phyloP scores from a whole-genome alignment of 2,113 vertebrate genomes.

The Stigmatopora argus region DNA sequence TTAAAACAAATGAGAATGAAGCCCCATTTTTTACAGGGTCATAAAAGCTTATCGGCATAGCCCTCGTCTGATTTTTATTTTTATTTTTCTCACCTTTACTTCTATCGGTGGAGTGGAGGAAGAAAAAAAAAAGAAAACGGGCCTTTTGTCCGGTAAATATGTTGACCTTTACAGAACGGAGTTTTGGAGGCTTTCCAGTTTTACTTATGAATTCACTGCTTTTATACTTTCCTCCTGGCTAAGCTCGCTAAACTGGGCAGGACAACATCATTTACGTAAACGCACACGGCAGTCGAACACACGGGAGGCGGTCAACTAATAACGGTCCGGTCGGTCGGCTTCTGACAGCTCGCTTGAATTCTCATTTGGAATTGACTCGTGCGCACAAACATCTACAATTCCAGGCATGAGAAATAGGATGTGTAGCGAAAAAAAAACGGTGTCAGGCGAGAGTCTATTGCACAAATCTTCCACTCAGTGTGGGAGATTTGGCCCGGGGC shows the following conservation, averaged over 20 bases:
- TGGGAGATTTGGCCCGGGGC: constrained; percentile 54
- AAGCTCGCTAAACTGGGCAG: constrained; percentile 35
- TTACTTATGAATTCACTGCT: constrained; percentile 28
- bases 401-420: constrained; percentile 48
- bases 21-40: constrained; percentile 40
- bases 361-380: constrained; percentile 14
- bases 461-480: constrained; percentile 54
- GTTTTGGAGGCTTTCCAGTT: constrained; percentile 17
- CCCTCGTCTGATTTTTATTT: constrained; percentile 30
- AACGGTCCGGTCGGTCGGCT: constrained; percentile 23
- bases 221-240: constrained; percentile 23
- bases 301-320: constrained; percentile 34
- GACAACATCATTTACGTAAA: constrained; percentile 42
- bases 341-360: constrained; percentile 43
- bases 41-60: constrained; percentile 48
- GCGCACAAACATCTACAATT: constrained; percentile 40
- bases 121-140: constrained; percentile 23
- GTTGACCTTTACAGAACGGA: constrained; percentile 54
- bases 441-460: constrained; percentile 57
- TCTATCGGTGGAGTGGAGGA: constrained; percentile 14
- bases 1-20: constrained; percentile 52
- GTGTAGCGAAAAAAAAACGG: constrained; percentile 35
- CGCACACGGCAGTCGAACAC: constrained; percentile 30
- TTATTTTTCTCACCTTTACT: constrained; percentile 31
- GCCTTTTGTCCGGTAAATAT: constrained; percentile 48